Evolutionary conservation across 2,797 vertebrate genomes (phyloP).

Genomic region (Saxicola maurus): DNA sequence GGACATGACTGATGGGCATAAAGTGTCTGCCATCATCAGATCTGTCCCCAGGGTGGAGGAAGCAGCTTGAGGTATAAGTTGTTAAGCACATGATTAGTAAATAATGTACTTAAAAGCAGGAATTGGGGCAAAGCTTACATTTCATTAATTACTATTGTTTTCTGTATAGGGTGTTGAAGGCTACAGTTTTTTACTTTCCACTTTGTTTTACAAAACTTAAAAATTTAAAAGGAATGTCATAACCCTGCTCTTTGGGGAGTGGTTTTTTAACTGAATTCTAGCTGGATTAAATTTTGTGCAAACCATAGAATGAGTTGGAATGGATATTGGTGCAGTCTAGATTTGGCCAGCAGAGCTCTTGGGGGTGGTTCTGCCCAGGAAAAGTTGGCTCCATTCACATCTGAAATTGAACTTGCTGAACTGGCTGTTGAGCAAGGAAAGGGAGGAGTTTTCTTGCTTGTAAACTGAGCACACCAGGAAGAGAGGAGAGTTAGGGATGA

Average conservation of each 20-base stretch:
- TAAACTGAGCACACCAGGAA: background rate
- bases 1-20: rapidly evolving
- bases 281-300: background rate
- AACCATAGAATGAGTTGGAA: rapidly evolving
- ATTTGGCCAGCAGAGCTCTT: background rate
- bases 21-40: background rate
- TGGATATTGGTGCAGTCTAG: background rate
- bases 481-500: background rate
- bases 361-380: background rate
- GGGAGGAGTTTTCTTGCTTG: background rate
- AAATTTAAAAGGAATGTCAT: background rate
- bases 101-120: background rate
- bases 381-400: background rate
- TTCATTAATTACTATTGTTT: background rate
- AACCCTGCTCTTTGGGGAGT: background rate
- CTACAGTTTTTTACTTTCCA: background rate
- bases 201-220: background rate
- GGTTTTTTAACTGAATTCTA: background rate
- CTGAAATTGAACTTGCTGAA: background rate
- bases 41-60: background rate
- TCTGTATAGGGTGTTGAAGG: background rate
- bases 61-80: background rate
- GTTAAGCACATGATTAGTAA: background rate
- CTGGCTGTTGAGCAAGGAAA: slow-evolving; percentile 12
- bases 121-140: background rate